Percentiles rank a stretch among this genome's conserved stretches.
Conservation (phyloP, 2,797 vertebrate genomes). For the Protonibea diacanthus region DNA sequence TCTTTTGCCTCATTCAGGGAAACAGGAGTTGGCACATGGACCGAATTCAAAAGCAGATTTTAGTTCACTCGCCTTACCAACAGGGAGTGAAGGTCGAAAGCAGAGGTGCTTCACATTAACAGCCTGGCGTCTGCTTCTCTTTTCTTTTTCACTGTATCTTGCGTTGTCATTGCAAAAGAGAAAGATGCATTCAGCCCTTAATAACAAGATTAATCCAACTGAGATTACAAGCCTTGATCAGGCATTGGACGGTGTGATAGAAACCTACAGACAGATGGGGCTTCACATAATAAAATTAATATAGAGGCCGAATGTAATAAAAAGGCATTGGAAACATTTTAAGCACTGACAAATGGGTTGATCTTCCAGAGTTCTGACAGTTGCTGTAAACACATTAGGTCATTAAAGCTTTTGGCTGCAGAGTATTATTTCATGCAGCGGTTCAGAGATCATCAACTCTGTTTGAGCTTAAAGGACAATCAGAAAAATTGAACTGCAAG, state of each 20-base stretch:
- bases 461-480: background rate
- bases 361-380: constrained; percentile 17
- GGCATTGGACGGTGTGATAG: background rate
- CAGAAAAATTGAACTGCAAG: background rate
- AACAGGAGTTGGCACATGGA: constrained; percentile 43
- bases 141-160: background rate
- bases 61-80: constrained; percentile 14
- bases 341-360: constrained; percentile 3
- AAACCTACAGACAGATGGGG: background rate
- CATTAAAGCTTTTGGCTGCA: constrained; percentile 9
- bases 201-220: background rate
- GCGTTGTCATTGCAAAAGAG: background rate
- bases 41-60: constrained; percentile 37
- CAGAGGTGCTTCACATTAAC: constrained; percentile 11
- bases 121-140: background rate
- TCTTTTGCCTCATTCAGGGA: constrained; percentile 58
- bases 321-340: constrained; percentile 15
- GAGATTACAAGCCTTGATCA: background rate
- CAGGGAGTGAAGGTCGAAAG: constrained; percentile 46
- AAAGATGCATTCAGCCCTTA: background rate
- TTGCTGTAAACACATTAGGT: background rate
- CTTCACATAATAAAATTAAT: background rate
- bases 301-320: background rate
- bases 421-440: constrained; percentile 2
- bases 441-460: background rate